Conservation (phyloP, 2,113 vertebrate genomes). For the Gymnobelideus leadbeateri region DNA sequence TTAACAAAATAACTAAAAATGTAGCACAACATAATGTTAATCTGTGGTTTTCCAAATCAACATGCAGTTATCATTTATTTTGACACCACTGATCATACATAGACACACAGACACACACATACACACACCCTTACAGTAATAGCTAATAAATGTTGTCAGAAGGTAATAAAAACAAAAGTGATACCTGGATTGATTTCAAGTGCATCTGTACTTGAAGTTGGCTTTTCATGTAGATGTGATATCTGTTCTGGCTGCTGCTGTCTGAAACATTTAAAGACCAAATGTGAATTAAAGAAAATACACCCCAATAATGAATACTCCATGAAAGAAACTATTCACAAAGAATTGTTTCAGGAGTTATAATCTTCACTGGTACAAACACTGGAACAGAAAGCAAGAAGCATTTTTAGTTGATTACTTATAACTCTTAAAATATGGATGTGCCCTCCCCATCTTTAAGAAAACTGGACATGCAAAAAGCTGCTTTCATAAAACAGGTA, state of each 20-base stretch:
- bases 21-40: not conserved
- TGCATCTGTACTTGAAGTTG: conserved; percentile 67
- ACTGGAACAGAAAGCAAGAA: conserved; percentile 3
- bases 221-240: conserved; percentile 45
- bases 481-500: conserved; percentile 22
- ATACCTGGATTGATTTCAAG: conserved; percentile 78
- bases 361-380: not conserved
- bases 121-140: too few relatives aligned
- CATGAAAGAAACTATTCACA: conserved; percentile 7
- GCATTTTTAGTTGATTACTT: not conserved
- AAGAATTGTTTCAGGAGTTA: conserved; percentile 22
- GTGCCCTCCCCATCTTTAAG: not conserved
- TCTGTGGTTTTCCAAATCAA: not conserved
- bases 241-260: conserved; percentile 79
- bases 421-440: not conserved
- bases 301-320: conserved; percentile 13
- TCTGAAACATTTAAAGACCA: conserved; percentile 76
- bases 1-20: not conserved
- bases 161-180: not conserved
- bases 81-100: not conserved
- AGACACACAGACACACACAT: not conserved
- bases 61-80: not conserved
- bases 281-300: conserved; percentile 46
- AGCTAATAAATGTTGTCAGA: not conserved
- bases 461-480: conserved; percentile 38